Evolutionary conservation across 2,797 vertebrate genomes (phyloP).

Genomic region (Lepilemur septentrionalis): DNA sequence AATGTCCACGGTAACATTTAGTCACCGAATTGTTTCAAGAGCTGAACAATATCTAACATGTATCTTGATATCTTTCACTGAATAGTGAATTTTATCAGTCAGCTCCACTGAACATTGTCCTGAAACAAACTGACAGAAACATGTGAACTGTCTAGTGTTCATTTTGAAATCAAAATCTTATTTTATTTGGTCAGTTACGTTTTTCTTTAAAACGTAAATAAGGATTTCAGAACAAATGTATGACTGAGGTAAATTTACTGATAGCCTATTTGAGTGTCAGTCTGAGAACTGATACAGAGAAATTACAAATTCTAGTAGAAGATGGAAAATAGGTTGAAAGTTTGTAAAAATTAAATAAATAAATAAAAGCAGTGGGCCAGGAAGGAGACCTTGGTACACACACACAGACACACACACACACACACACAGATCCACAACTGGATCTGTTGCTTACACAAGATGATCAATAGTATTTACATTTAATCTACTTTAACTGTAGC

Average conservation of each 20-base stretch:
- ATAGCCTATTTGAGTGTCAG: neutral
- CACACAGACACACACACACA: too few relatives aligned
- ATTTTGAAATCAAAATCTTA: neutral
- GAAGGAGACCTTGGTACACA: neutral
- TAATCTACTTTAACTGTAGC: neutral
- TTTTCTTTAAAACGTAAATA: conserved; percentile 16
- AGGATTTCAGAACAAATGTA: neutral
- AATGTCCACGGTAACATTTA: neutral
- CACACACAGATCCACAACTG: too few relatives aligned
- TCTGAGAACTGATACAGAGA: neutral
- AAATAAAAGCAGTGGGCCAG: neutral
- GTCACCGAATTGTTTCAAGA: neutral
- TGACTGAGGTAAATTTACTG: neutral
- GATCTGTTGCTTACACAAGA: neutral
- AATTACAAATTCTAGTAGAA: neutral
- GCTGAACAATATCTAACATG: neutral
- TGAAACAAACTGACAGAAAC: conserved; percentile 25
- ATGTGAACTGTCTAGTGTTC: neutral
- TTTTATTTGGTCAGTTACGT: neutral
- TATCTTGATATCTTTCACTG: neutral
- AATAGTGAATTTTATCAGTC: neutral
- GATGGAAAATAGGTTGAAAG: neutral
- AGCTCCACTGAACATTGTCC: neutral
- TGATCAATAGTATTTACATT: neutral
- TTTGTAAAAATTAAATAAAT: neutral